phyloP scores from a whole-genome alignment of 2,113 vertebrate species.

The Athene cunicularia region DNA sequence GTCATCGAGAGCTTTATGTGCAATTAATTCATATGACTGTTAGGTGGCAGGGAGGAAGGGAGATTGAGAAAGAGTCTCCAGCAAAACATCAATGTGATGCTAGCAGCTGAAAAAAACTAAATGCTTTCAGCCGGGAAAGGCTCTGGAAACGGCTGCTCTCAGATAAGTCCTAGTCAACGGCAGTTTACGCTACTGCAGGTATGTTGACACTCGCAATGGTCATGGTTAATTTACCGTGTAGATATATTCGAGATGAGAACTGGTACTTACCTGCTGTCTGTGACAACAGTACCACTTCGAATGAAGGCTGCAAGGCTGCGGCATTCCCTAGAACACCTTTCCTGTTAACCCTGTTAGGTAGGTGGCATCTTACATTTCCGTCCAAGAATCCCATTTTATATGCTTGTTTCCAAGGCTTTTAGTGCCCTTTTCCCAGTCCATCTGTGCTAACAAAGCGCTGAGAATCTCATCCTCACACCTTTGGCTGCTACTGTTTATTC shows the following conservation, averaged over 20 bases:
- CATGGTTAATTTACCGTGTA: not conserved
- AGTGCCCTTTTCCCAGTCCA: not conserved
- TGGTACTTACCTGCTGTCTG: not conserved
- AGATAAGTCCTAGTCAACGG: not conserved
- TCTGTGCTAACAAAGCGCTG: not conserved
- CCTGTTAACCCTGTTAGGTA: not conserved
- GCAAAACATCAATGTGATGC: not conserved
- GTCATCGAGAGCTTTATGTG: not conserved
- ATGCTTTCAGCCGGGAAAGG: not conserved
- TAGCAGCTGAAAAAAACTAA: not conserved
- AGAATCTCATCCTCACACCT: not conserved
- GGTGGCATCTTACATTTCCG: not conserved
- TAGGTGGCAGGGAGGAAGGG: not conserved
- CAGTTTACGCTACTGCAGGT: not conserved
- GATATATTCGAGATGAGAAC: not conserved
- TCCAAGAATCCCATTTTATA: not conserved
- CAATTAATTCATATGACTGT: not conserved
- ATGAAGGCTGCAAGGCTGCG: not conserved
- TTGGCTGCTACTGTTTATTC: not conserved
- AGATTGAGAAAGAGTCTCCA: not conserved
- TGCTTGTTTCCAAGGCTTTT: not conserved
- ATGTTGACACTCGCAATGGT: rapidly evolving
- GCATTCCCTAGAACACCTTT: not conserved
- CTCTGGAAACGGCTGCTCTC: not conserved
- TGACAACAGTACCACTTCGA: not conserved